These are phyloP conservation scores for Bugula neritina DNA, from an alignment of 2,888 invertebrate species.

Conservation along the genomic window DNA sequence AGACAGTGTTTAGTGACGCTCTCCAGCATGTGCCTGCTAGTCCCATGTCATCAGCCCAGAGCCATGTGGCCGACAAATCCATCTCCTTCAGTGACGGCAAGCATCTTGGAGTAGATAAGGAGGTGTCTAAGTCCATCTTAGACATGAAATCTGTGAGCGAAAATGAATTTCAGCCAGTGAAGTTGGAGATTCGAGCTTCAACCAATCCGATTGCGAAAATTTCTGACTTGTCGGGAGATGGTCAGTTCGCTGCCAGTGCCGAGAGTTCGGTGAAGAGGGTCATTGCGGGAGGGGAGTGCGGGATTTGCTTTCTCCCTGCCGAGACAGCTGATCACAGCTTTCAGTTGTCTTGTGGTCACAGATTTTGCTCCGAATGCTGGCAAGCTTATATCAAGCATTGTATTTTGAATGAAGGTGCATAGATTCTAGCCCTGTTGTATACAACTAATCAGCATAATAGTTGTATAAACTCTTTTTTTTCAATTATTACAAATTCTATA, in stretches of 20 bases:
- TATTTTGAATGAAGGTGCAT: slow-evolving; percentile 22
- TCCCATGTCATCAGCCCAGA: not conserved
- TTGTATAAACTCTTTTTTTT: too few relatives aligned
- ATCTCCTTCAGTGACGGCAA: not conserved
- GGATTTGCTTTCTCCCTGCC: not conserved
- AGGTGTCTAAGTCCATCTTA: not conserved
- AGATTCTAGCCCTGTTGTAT: too few relatives aligned
- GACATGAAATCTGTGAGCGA: not conserved
- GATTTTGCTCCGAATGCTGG: slow-evolving; percentile 18
- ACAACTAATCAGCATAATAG: too few relatives aligned
- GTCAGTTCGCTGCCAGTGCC: not conserved
- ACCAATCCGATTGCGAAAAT: not conserved
- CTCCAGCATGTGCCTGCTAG: not conserved
- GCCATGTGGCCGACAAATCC: not conserved
- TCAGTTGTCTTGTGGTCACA: not conserved
- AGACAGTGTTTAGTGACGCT: not conserved
- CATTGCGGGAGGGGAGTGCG: not conserved
- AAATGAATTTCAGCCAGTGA: not conserved
- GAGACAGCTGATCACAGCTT: not conserved
- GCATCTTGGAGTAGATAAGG: not conserved
- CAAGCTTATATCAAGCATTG: not conserved
- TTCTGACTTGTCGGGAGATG: not conserved
- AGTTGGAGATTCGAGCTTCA: not conserved
- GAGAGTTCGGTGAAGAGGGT: too few relatives aligned
- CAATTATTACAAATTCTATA: too few relatives aligned